Base-by-base conservation (phyloP, 2,113 vertebrate species). In the Orthochromis indermauri region DNA sequence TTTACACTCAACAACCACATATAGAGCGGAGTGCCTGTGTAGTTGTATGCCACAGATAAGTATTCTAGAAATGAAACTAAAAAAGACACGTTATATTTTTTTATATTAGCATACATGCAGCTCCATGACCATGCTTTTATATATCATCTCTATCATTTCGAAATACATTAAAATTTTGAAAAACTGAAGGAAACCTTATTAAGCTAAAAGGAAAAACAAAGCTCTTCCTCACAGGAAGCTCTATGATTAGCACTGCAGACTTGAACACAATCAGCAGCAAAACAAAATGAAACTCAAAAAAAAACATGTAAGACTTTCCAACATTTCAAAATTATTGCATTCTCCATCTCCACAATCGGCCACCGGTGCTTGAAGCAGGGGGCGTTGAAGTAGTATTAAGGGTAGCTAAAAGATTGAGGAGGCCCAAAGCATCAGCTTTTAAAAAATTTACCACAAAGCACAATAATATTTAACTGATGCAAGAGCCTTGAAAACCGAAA, bases 401-500 rank as follows among this genome's bases (percentile, higher is more conserved):
- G 31, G 21, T 82, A 47, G 66, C 85, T 87, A 61, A 93, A 90
- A 91, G 85, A 94, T 80, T 76, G 68, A 94, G 88, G 84, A 89
- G 66, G 84, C 90, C 84, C 86, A 91, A 83, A 90, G 90, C 80
- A 10, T 89, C 59, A 84, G 82, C 55, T 84, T 82, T 89, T 94
- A 86, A 92, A 93, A 95, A 92, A 95, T 94, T 91, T 86, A 93
- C 90, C 83, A 94, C 54, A 81, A 89, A 88, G 85, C 89, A 93
- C 90, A 94, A 95, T 86, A 92, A 92, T 87, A 82, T 89, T 83
- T 88, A 83, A 87, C 90, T 95, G 95, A 95, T 95, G 95, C 88
- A 95, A 95, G 79, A 88, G 68, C 83, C 87, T 94, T 91, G 92
- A 95, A 96, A 96, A 95, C 81, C 88, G 82, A 92, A 95, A 86